phyloP scores from a whole-genome alignment of 2,113 vertebrate genomes.

The Coturnix japonica region DNA sequence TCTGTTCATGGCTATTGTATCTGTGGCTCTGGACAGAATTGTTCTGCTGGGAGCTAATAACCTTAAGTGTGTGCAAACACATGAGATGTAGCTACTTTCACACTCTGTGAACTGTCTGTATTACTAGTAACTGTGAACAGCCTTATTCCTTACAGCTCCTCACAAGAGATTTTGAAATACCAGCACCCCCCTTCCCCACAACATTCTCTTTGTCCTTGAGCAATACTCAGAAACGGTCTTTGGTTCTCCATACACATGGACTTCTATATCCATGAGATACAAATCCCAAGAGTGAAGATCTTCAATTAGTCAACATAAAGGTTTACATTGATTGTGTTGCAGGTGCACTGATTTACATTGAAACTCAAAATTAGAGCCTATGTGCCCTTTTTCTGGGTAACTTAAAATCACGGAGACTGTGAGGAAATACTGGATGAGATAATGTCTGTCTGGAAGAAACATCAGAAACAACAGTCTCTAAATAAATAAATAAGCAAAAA shows the following conservation, averaged over 20 bases:
- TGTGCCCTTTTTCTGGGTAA: constrained; percentile 56
- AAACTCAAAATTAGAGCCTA: constrained; percentile 45
- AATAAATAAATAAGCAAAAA: not conserved
- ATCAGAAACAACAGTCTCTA: constrained; percentile 54
- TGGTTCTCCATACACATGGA: not conserved
- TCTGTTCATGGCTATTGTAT: not conserved
- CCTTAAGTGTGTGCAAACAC: not conserved
- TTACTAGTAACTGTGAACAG: not conserved
- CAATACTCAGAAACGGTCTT: not conserved
- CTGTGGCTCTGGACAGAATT: not conserved
- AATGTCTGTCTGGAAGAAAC: constrained; percentile 55
- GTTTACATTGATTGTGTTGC: constrained; percentile 62
- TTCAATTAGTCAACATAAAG: constrained; percentile 55
- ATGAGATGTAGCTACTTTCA: not conserved
- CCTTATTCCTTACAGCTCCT: not conserved
- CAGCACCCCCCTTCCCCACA: fast-evolving
- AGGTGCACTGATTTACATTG: constrained; percentile 61
- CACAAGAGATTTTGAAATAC: not conserved
- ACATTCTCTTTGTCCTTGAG: not conserved
- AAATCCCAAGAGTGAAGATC: constrained; percentile 15
- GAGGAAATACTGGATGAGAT: constrained; percentile 63
- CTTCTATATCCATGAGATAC: not conserved
- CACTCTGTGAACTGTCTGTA: not conserved
- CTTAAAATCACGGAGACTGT: constrained; percentile 62
- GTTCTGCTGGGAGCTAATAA: not conserved